A percentile compares a stretch with the other conserved stretches of the same genome.
phyloP scores from a whole-genome alignment of 2,888 invertebrate species.

The Carpatolechia fugitivella region DNA sequence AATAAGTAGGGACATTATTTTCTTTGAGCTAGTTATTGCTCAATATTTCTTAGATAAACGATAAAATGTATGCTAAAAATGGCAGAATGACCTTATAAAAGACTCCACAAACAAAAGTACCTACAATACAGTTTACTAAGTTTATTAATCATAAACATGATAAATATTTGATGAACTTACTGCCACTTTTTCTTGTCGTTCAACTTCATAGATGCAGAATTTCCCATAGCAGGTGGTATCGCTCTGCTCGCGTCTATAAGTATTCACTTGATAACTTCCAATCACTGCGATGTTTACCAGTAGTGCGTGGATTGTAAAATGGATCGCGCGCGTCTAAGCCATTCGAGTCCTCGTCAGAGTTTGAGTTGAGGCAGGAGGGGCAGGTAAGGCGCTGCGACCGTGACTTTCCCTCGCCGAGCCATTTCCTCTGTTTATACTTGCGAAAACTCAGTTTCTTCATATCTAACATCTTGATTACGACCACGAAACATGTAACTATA shows the following conservation, averaged over 20 bases:
- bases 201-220: conserved; percentile 66
- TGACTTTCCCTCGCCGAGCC: conserved; percentile 63
- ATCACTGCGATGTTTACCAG: neutral
- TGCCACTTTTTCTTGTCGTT: conserved; percentile 70
- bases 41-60: no score
- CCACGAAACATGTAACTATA: no score
- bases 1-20: neutral
- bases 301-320: neutral
- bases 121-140: no score
- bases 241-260: neutral
- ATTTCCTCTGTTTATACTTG: conserved; percentile 37
- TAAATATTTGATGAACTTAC: conserved; percentile 47
- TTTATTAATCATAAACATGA: no score
- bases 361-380: conserved; percentile 1
- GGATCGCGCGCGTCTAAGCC: conserved; percentile 14
- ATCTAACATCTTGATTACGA: no score
- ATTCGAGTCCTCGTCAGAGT: conserved; percentile 17
- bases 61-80: no score
- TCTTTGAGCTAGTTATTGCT: no score
- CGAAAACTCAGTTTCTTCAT: conserved; percentile 7
- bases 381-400: conserved; percentile 38
- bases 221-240: conserved; percentile 53
- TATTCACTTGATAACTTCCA: neutral
- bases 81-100: no score
- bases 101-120: no score